Percentiles rank a stretch among this genome's conserved stretches.
Evolutionary conservation across 2,113 vertebrate species (phyloP).

Genomic region (Grammomys dolichurus): DNA sequence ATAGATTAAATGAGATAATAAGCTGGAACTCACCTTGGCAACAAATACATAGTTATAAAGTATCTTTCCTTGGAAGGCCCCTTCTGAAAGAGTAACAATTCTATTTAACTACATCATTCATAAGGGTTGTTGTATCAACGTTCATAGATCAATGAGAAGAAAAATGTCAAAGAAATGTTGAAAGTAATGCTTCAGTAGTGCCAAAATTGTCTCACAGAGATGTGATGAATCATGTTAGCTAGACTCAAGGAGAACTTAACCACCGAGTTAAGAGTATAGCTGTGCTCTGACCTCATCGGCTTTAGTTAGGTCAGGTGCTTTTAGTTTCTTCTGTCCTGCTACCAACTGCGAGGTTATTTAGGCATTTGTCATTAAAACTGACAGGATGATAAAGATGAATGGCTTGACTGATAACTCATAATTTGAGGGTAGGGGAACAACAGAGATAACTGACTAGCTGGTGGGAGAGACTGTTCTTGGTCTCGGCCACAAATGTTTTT

Average conservation of each 20-base stretch:
- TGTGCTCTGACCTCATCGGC: neutral
- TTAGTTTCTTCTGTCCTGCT: neutral
- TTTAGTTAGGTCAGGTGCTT: neutral
- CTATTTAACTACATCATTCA: neutral
- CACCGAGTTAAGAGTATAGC: neutral
- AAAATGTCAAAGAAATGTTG: neutral
- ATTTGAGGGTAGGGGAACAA: neutral
- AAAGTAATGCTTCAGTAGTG: neutral
- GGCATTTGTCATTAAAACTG: slow-evolving; percentile 36
- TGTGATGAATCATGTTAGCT: neutral
- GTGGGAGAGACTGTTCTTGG: neutral
- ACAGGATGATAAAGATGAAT: neutral
- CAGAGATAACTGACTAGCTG: neutral
- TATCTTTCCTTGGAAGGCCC: neutral
- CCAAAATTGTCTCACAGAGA: neutral
- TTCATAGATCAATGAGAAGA: neutral
- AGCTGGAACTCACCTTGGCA: neutral
- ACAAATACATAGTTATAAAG: neutral
- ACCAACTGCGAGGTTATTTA: neutral
- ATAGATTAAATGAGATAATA: neutral
- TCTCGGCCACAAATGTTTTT: neutral
- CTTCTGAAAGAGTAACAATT: neutral
- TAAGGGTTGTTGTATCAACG: neutral
- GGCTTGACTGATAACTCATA: neutral
- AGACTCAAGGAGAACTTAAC: neutral